phyloP scores from a whole-genome alignment of 2,888 invertebrate species.

The Amphipoea oculea region DNA sequence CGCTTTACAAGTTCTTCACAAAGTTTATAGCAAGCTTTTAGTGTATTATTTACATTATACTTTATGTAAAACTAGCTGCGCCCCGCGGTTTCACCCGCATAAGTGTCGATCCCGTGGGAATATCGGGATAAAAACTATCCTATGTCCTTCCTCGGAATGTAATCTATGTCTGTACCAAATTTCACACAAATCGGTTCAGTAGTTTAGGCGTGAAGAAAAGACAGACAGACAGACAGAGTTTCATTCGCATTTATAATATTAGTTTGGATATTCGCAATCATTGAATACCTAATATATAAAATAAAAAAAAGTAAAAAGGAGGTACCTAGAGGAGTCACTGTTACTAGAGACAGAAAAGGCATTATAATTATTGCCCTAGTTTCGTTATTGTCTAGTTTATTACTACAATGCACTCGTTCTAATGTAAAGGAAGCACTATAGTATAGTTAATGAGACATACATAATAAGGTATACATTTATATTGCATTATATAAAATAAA shows the following conservation, averaged over 20 bases:
- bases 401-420: background rate
- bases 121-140: no score
- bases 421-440: background rate
- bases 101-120: no score
- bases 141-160: no score
- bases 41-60: background rate
- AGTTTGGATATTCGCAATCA: background rate
- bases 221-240: no score
- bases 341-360: background rate
- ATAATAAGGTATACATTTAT: background rate
- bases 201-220: no score
- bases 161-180: no score
- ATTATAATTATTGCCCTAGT: no score
- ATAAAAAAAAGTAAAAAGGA: background rate
- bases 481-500: background rate
- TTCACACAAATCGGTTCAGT: no score
- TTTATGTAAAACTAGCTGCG: constrained; percentile 21
- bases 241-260: no score
- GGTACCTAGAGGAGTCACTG: no score
- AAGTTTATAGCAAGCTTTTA: background rate
- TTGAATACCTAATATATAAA: no score
- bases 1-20: constrained; percentile 8
- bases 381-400: background rate
- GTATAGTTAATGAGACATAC: background rate
- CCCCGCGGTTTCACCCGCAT: no score